Evolutionary conservation across 2,797 vertebrate species (phyloP).

Genomic region (Sebastes miniatus): DNA sequence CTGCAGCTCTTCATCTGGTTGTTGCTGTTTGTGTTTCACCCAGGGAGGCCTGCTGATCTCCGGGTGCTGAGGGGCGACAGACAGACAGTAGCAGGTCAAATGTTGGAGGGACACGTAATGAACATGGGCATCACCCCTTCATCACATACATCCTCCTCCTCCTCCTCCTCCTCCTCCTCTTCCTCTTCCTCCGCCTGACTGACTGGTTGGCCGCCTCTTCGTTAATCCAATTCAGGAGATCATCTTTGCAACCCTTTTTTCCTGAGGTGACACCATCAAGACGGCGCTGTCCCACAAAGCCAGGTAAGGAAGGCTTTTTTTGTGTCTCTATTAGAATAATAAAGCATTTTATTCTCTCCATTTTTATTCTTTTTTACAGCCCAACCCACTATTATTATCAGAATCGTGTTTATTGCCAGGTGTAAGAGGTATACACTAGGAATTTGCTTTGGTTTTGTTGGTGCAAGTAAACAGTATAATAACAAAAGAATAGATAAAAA

Average conservation of each 20-base stretch:
- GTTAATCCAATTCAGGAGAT: conserved; percentile 76
- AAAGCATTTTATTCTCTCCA: background rate
- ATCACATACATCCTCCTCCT: conserved; percentile 35
- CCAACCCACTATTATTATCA: background rate
- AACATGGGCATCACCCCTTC: conserved; percentile 66
- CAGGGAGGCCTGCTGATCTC: too few species aligned
- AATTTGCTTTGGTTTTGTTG: background rate
- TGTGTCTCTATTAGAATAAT: background rate
- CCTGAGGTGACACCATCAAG: conserved; percentile 60
- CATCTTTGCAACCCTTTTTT: conserved; percentile 55
- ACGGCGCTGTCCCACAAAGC: conserved; percentile 68
- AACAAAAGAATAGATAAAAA: too few species aligned
- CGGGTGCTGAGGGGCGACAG: too few species aligned
- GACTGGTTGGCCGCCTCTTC: conserved; percentile 50
- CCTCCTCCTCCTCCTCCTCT: conserved; percentile 7
- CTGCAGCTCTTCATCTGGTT: conserved; percentile 30
- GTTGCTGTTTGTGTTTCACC: background rate
- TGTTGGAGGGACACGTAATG: conserved; percentile 44
- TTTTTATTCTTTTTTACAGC: background rate
- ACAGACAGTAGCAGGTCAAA: conserved; percentile 56
- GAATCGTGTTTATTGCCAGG: too few species aligned
- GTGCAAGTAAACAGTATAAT: too few species aligned
- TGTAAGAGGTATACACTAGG: too few species aligned
- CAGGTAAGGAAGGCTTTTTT: conserved; percentile 57
- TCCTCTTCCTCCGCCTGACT: conserved; percentile 46